Evolutionary conservation across 2,888 invertebrate species (phyloP).

Genomic region (Lepetodrilus schrolli): DNA sequence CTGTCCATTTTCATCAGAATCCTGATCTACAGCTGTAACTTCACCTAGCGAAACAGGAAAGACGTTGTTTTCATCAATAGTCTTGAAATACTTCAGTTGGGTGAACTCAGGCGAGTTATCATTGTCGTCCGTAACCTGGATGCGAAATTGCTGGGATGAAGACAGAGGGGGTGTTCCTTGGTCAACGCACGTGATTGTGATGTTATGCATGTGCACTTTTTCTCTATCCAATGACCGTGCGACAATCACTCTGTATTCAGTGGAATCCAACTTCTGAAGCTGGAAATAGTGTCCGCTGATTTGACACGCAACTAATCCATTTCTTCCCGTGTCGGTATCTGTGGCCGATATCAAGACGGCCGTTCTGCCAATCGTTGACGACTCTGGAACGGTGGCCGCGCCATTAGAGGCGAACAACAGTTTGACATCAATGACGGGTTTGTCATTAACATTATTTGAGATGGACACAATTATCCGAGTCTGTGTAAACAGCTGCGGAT

Average conservation of each 20-base stretch:
- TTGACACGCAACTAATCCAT: constrained; percentile 39
- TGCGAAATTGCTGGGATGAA: constrained; percentile 30
- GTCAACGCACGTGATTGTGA: constrained; percentile 38
- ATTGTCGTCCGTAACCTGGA: constrained; percentile 42
- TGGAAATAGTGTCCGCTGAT: constrained; percentile 35
- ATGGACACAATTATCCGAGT: constrained; percentile 35
- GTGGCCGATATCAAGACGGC: constrained; percentile 38
- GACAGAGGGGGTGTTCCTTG: constrained; percentile 41
- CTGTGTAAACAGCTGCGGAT: constrained; percentile 34
- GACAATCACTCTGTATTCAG: constrained; percentile 39
- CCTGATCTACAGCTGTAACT: constrained; percentile 38
- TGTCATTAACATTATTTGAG: constrained; percentile 43
- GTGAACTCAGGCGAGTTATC: constrained; percentile 43
- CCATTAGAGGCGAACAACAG: constrained; percentile 31
- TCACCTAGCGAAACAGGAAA: constrained; percentile 36
- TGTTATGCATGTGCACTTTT: constrained; percentile 25
- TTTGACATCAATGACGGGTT: constrained; percentile 38
- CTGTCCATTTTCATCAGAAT: constrained; percentile 37
- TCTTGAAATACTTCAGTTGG: constrained; percentile 33
- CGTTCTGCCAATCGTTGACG: constrained; percentile 36
- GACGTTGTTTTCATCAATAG: constrained; percentile 42
- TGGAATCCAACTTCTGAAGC: constrained; percentile 32
- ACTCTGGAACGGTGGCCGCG: constrained; percentile 38
- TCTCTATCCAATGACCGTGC: constrained; percentile 39
- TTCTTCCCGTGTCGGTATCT: constrained; percentile 40